phyloP scores from a whole-genome alignment of 2,113 vertebrate species.

The Rostratula benghalensis region DNA sequence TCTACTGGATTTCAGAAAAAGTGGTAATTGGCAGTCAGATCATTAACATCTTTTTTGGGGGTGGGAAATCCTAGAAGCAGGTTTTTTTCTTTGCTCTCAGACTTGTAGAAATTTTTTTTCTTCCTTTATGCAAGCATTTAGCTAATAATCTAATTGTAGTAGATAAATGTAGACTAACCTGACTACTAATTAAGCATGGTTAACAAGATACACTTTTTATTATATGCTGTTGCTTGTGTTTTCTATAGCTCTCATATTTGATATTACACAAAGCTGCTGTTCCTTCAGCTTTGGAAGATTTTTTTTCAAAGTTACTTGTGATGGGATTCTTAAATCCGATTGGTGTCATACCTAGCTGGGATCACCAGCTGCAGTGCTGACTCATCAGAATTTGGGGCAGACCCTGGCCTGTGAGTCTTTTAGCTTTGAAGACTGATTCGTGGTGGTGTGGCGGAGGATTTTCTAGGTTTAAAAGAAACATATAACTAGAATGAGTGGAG shows the following conservation, averaged over 20 bases:
- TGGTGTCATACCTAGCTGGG: neutral
- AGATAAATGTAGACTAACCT: neutral
- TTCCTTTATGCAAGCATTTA: neutral
- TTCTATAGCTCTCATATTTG: neutral
- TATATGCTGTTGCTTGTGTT: neutral
- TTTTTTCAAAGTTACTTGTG: neutral
- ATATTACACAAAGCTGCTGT: neutral
- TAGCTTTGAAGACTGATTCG: neutral
- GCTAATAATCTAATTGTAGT: neutral
- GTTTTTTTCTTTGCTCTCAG: neutral
- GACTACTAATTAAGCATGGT: neutral
- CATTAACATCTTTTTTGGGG: neutral
- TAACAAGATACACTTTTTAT: neutral
- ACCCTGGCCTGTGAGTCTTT: fast-evolving
- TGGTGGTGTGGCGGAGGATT: neutral
- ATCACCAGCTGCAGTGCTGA: neutral
- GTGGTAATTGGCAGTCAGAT: neutral
- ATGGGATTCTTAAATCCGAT: neutral
- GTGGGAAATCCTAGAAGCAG: neutral
- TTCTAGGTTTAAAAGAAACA: neutral
- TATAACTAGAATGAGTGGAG: neutral
- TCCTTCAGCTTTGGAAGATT: neutral
- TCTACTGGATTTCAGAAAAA: neutral
- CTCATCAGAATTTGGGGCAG: fast-evolving
- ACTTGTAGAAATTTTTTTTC: neutral